These are phyloP conservation scores for Stomatorhinus walkeri DNA, from an alignment of 2,797 vertebrate genomes.

Conservation along the genomic window DNA sequence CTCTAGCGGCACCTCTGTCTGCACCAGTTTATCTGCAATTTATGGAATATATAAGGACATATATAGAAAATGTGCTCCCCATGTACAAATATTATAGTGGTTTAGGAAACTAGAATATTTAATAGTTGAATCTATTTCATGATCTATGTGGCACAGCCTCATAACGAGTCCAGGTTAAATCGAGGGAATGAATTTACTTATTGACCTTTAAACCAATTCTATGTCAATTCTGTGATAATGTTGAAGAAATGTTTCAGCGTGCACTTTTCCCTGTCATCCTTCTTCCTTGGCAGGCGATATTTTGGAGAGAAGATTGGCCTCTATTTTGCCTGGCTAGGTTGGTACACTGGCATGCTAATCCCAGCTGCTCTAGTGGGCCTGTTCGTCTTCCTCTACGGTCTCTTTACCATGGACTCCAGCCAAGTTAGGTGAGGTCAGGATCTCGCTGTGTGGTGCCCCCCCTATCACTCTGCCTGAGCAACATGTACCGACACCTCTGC, in stretches of 20 bases:
- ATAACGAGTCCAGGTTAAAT: neutral
- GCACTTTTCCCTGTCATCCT: conserved; percentile 11
- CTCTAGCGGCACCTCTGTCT: neutral
- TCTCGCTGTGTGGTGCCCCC: neutral
- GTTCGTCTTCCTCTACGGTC: conserved; percentile 95
- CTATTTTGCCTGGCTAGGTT: conserved; percentile 97
- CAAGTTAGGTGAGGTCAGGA: conserved; percentile 83
- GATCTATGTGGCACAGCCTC: neutral
- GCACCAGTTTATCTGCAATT: neutral
- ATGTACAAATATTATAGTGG: neutral
- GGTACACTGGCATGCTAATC: conserved; percentile 98
- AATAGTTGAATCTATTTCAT: neutral
- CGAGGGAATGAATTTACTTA: neutral
- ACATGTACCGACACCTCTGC: neutral
- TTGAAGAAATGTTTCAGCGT: neutral
- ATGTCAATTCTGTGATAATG: neutral
- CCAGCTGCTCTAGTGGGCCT: conserved; percentile 91
- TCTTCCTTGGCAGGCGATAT: conserved; percentile 69
- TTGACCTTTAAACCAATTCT: neutral
- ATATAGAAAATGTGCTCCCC: neutral
- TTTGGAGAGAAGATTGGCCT: conserved; percentile 98
- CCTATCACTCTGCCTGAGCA: neutral
- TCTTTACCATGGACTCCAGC: conserved; percentile 95
- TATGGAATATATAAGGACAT: neutral
- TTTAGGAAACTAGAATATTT: neutral